These are phyloP conservation scores for Actinostola sp. DNA, from an alignment of 92 coral and sea anemone species.

Conservation along the genomic window DNA sequence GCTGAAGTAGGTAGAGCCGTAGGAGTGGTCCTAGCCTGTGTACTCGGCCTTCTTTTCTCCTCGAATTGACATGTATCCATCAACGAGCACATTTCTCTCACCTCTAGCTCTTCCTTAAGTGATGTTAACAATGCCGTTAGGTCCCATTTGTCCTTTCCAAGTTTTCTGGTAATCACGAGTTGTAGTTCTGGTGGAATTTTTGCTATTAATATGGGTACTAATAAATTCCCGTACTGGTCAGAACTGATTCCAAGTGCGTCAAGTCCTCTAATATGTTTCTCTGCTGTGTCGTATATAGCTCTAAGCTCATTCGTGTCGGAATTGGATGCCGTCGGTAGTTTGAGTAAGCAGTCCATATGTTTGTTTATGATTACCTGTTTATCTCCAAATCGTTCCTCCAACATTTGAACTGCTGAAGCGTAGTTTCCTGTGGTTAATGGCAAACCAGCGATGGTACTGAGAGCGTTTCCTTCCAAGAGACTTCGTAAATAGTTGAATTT, in stretches of 20 bases:
- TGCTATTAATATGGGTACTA: conserved; percentile 21
- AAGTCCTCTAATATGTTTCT: conserved; percentile 28
- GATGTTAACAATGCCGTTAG: too few relatives aligned
- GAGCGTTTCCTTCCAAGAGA: conserved; percentile 29
- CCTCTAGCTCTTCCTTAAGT: too few relatives aligned
- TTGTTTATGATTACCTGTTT: conserved; percentile 48
- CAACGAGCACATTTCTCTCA: too few relatives aligned
- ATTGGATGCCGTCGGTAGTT: conserved; percentile 19
- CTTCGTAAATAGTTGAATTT: conserved; percentile 51
- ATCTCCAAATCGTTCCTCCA: conserved; percentile 38
- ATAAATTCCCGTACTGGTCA: conserved; percentile 15
- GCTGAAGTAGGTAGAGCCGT: too few relatives aligned
- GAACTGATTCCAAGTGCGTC: conserved; percentile 14
- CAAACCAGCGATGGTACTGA: conserved; percentile 36
- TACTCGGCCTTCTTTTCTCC: too few relatives aligned
- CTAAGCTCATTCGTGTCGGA: background rate
- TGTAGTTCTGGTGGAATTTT: too few relatives aligned
- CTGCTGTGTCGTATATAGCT: conserved; percentile 1
- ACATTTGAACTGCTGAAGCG: conserved; percentile 26
- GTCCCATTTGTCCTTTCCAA: too few relatives aligned
- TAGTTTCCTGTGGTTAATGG: conserved; percentile 40
- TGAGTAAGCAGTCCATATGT: conserved; percentile 58
- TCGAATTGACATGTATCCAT: too few relatives aligned
- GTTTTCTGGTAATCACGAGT: too few relatives aligned
- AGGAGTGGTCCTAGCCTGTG: too few relatives aligned